Base-by-base conservation (phyloP, 2,113 vertebrate species). In the Benitochromis conjunctus region DNA sequence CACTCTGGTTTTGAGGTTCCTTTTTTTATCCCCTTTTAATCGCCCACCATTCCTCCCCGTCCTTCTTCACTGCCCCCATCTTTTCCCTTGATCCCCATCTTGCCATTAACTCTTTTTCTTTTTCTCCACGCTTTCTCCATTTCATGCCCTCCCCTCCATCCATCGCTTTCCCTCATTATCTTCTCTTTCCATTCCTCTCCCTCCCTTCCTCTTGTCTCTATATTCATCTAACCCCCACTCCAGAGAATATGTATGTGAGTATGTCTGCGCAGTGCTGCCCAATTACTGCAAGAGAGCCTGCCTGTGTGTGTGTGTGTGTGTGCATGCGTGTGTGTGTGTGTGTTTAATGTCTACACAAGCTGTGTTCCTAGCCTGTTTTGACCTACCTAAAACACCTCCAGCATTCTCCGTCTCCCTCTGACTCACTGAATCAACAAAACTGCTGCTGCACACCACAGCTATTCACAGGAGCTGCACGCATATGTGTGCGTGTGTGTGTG, bases 311-410 rank as follows among this genome's bases (percentile, higher is more conserved):
- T 77, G 57, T 34, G 78, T 85, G 84, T 85, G 62, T 88, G 88
- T 91, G 84, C 3, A 3, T 84, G 77, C 9, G 69, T 87, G 90
- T 87, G 92, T 91, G 87, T 79, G 80, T 89, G 57, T 62, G 29
- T 62, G 58, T 60, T 84, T 89, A 88, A 85, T 57, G 86, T 82
- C 82, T 88, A 81, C 84, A 69, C 48, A 4, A 87, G 91, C 88
- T 85, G 92, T 86, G 84, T 88, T 89, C 88, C 86, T 18, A 86
- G 81, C 80, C 91, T 81, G 77, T 91, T 93, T 88, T 93, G 92
- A 93, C 93, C 93, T 89, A 92, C 91, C 94, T 93, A 94, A 92
- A 93, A 88, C 89, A 89, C 92, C 92, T 92, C 89, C 79, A 90
- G 92, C 86, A 2, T 91, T 93, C 87, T 89, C 77, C 82, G 89